A percentile compares a stretch with the other conserved stretches of the same genome.
Conservation (phyloP, 1,140 invertebrate genomes). For the Vollenhovia emeryi region DNA sequence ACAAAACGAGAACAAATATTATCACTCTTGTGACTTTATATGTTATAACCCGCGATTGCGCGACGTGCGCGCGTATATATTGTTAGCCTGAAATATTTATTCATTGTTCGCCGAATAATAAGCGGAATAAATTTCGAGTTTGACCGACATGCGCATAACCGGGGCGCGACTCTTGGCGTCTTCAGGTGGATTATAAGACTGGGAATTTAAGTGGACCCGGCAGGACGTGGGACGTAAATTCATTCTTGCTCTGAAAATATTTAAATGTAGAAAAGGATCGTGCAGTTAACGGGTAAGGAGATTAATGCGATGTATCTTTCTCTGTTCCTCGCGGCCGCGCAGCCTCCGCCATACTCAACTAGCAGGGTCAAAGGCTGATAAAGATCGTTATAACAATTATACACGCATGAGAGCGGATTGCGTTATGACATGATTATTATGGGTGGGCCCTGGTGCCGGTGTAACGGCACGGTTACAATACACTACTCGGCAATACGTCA, state of each 20-base stretch:
- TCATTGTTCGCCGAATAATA: background rate
- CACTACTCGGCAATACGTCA: constrained; percentile 79
- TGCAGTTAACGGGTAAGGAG: background rate
- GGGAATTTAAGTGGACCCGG: background rate
- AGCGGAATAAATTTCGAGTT: background rate
- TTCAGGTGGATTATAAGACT: background rate
- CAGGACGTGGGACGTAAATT: background rate
- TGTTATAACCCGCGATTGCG: background rate
- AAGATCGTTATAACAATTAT: constrained; percentile 54
- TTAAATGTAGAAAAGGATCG: background rate
- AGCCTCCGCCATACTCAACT: background rate
- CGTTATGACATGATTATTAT: constrained; percentile 81
- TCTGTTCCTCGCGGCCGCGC: background rate
- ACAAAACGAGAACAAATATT: constrained; percentile 1
- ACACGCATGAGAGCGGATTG: constrained; percentile 64
- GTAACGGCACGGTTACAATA: constrained; percentile 78
- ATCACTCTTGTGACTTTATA: background rate
- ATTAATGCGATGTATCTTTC: background rate
- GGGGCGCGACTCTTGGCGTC: no score
- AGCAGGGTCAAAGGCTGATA: constrained; percentile 39
- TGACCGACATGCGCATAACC: no score
- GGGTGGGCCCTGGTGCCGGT: constrained; percentile 72
- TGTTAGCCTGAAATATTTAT: background rate
- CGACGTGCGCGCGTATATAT: background rate
- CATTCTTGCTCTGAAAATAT: background rate